Evolutionary conservation across 1,140 invertebrate species (phyloP), one percentile per base, ranked within the genome.

Genomic region (Streblospio benedicti): DNA sequence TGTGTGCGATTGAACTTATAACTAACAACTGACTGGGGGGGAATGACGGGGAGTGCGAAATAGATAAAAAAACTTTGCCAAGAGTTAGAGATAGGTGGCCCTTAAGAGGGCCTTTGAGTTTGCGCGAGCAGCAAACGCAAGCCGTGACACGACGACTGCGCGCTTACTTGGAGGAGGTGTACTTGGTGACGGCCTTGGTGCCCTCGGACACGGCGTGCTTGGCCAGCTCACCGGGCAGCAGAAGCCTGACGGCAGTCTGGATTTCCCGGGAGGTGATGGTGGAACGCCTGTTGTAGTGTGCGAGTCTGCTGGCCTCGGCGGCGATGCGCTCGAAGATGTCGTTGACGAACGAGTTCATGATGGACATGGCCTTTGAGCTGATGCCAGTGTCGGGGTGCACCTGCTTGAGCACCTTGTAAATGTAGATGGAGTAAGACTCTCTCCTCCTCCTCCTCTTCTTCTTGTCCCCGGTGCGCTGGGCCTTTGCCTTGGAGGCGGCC

Each of bases 331-430:
- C 76, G 60, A 79, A 79, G 58, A 79, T 71, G 55, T 79, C 77
- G 60, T 79, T 76, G 20, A 79, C 74, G 14, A 45, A 45, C 44
- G 44, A 45, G 27, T 45, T 45, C 44, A 45, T 45, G 44, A 45
- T 45, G 77, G 85, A 83, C 68, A 84, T 83, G 64, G 85, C 83
- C 65, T 87, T 65, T 65, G 64, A 66, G 28, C 83, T 85, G 43
- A 87, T 83, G 32, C 85, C 84, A 58, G 83, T 86, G 67, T 85
- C 81, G 1, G 84, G 84, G 70, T 86, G 86, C 76, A 86, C 85
- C 69, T 86, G 84, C 65, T 86, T 85, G 67, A 89, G 67, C n/a
- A 87, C 78, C 64, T 85, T 86, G 72, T 83, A 85, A 5, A 85
- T 79, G 72, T 86, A 87, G 49, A 84, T 83, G 0, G 82, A 81